These are phyloP conservation scores for Palythoa grandis DNA, from an alignment of 92 coral and sea anemone species.

Conservation along the genomic window DNA sequence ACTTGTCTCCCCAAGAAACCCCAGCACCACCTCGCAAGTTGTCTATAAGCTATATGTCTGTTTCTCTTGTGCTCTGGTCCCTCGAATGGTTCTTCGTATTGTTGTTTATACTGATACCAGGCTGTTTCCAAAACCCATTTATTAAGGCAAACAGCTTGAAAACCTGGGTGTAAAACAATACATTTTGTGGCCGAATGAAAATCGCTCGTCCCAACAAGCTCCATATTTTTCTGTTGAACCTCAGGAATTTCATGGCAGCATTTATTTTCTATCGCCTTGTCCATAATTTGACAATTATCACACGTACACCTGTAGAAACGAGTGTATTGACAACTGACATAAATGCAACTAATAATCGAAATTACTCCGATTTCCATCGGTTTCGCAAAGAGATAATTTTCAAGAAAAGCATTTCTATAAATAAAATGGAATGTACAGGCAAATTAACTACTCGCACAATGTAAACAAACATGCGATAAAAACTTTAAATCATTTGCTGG, in stretches of 20 bases:
- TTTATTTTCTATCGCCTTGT: constrained; percentile 19
- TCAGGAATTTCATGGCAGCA: constrained; percentile 44
- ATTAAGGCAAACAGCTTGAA: constrained; percentile 55
- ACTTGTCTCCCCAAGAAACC: too few relatives aligned
- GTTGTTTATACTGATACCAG: constrained; percentile 65
- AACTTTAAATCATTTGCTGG: neutral
- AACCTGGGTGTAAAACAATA: constrained; percentile 65
- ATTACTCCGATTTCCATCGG: neutral
- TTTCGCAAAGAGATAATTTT: neutral
- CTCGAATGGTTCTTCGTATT: constrained; percentile 53
- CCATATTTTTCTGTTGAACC: constrained; percentile 23
- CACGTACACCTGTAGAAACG: constrained; percentile 47
- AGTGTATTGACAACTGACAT: constrained; percentile 7
- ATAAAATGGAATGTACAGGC: neutral
- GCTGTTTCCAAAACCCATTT: constrained; percentile 66
- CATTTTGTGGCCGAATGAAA: constrained; percentile 40
- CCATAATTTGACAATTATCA: constrained; percentile 53
- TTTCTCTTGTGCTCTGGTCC: constrained; percentile 64
- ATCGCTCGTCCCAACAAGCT: constrained; percentile 31
- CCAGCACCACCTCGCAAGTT: too few relatives aligned
- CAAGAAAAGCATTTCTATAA: neutral
- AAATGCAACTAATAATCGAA: neutral
- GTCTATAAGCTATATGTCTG: too few relatives aligned
- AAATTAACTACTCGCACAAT: neutral
- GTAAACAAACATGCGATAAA: neutral